phyloP scores from a whole-genome alignment of 1,140 invertebrate genomes.

The Philopotamus ludificatus region DNA sequence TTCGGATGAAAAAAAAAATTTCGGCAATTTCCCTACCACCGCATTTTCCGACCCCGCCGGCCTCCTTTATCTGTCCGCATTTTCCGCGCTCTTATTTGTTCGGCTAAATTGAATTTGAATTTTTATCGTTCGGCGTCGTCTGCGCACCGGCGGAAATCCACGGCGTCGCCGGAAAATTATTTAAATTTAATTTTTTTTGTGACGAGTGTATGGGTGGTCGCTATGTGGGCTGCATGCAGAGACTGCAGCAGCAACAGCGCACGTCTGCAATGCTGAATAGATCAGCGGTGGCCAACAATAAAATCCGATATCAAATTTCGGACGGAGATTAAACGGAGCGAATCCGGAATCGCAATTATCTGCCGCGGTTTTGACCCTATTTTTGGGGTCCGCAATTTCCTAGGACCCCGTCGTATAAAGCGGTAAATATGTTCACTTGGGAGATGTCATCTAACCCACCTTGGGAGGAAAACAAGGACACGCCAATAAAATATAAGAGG shows the following conservation, averaged over 20 bases:
- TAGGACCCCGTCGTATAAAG: slow-evolving; percentile 4
- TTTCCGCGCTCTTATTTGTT: slow-evolving; percentile 36
- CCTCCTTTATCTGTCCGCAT: slow-evolving; percentile 18
- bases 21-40: slow-evolving; percentile 30
- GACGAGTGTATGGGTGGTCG: neutral
- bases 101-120: slow-evolving; percentile 42
- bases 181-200: neutral
- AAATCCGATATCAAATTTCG: neutral
- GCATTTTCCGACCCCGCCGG: too few species aligned
- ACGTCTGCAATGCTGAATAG: neutral
- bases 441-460: neutral
- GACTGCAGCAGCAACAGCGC: neutral
- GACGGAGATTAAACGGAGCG: neutral
- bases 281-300: neutral
- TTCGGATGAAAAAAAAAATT: slow-evolving; percentile 36
- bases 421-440: slow-evolving; percentile 16
- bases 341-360: neutral
- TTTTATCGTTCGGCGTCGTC: slow-evolving; percentile 28
- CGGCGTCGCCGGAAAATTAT: neutral
- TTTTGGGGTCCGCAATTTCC: slow-evolving; percentile 4
- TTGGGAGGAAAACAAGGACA: slow-evolving; percentile 17
- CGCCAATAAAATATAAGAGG: slow-evolving; percentile 28
- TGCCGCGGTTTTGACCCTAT: neutral
- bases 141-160: neutral
- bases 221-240: neutral